These are phyloP conservation scores for Elaphurus davidianus DNA, from an alignment of 2,113 vertebrate species.

Conservation along the genomic window DNA sequence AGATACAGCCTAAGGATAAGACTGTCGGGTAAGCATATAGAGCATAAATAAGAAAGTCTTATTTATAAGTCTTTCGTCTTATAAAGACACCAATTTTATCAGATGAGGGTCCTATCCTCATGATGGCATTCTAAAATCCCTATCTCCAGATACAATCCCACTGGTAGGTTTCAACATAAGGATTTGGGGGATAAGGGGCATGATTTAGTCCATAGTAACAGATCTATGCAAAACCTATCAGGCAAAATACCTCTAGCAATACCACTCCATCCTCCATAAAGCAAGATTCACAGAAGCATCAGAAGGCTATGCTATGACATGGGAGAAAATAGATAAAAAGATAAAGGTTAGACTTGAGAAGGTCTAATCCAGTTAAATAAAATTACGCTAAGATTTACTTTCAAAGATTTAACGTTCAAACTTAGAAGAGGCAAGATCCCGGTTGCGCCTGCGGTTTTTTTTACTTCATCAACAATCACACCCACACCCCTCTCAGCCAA, in stretches of 20 bases:
- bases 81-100: background rate
- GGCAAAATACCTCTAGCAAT: background rate
- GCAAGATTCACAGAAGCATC: too few relatives aligned
- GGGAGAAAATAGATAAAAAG: background rate
- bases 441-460: too few relatives aligned
- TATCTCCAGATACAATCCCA: background rate
- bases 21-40: background rate
- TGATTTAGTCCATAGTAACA: background rate
- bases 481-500: background rate
- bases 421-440: background rate
- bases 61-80: background rate
- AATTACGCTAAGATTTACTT: background rate
- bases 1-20: background rate
- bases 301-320: rapidly evolving
- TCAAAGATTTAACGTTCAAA: background rate
- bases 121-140: background rate
- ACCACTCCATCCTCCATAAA: rapidly evolving
- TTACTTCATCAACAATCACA: background rate
- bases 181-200: background rate
- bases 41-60: background rate
- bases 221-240: too few relatives aligned
- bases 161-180: background rate
- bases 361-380: background rate
- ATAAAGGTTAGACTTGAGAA: background rate
- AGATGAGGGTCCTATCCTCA: too few relatives aligned